Conservation (phyloP, 2,113 vertebrate genomes). For the Cephalopterus ornatus region DNA sequence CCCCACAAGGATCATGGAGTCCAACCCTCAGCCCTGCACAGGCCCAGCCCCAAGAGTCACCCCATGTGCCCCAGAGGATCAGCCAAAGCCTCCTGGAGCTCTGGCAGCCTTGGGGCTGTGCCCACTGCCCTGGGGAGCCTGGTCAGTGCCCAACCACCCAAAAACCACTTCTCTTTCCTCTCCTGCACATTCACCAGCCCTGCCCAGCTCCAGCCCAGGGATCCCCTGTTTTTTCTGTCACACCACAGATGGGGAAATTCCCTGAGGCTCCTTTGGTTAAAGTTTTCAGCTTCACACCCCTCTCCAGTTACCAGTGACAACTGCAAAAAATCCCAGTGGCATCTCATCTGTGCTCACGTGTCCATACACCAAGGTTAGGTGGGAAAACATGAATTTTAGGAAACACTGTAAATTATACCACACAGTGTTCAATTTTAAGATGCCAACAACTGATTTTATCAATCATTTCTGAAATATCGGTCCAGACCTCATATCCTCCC, state of each 20-base stretch:
- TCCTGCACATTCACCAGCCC: background rate
- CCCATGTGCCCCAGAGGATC: fast-evolving
- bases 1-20: background rate
- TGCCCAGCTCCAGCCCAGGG: background rate
- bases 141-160: background rate
- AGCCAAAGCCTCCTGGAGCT: background rate
- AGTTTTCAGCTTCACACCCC: background rate
- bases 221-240: background rate
- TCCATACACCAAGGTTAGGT: background rate
- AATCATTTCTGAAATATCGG: background rate
- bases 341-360: background rate
- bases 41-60: background rate
- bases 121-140: background rate
- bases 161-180: background rate
- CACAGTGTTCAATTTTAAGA: background rate
- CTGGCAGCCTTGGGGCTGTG: background rate
- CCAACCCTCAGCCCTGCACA: background rate
- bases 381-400: background rate
- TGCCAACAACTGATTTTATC: background rate
- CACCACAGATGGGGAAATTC: background rate
- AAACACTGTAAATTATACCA: background rate
- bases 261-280: background rate
- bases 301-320: background rate
- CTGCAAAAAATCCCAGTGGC: background rate
- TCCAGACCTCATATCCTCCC: background rate